Percentiles rank a stretch among this genome's conserved stretches.
Evolutionary conservation across 2,888 invertebrate genomes (phyloP).

Genomic region (Lysandra coridon): DNA sequence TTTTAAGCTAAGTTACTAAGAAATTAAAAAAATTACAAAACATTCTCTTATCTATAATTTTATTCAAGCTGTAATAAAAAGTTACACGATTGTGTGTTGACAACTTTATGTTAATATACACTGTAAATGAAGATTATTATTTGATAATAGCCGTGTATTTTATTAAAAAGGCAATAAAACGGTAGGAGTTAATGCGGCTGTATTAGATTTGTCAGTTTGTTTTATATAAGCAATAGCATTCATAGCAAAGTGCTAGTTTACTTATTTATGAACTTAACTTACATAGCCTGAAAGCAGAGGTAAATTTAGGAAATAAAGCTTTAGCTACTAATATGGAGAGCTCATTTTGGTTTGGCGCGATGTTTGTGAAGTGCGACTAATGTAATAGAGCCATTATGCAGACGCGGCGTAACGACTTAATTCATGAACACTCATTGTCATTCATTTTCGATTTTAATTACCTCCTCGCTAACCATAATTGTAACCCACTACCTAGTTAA

Average conservation of each 20-base stretch:
- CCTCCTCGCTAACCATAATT: conserved; percentile 9
- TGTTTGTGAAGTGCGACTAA: not conserved
- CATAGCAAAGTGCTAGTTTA: not conserved
- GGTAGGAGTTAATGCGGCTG: not conserved
- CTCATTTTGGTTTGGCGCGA: not conserved
- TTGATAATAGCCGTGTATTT: conserved; percentile 4
- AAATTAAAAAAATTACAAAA: not conserved
- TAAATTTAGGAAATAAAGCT: not conserved
- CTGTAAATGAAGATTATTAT: conserved; percentile 16
- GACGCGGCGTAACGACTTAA: not conserved
- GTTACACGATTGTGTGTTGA: conserved; percentile 21
- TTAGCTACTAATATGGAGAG: not conserved
- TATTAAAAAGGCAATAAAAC: conserved; percentile 18
- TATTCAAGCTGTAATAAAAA: conserved; percentile 17
- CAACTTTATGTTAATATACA: conserved; percentile 15
- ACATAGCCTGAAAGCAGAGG: not conserved
- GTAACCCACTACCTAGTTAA: conserved; percentile 1
- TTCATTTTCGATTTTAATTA: conserved; percentile 10
- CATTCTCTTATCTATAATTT: not conserved
- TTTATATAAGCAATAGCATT: not conserved
- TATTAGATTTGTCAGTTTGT: conserved; percentile 1
- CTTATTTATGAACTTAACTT: not conserved
- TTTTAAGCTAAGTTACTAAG: not conserved
- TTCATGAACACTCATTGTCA: conserved; percentile 12
- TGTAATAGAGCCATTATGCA: conserved; percentile 1